Percentiles rank a stretch among this genome's conserved stretches.
Evolutionary conservation across 1,140 invertebrate genomes (phyloP).

Genomic region (Drosophila erecta): DNA sequence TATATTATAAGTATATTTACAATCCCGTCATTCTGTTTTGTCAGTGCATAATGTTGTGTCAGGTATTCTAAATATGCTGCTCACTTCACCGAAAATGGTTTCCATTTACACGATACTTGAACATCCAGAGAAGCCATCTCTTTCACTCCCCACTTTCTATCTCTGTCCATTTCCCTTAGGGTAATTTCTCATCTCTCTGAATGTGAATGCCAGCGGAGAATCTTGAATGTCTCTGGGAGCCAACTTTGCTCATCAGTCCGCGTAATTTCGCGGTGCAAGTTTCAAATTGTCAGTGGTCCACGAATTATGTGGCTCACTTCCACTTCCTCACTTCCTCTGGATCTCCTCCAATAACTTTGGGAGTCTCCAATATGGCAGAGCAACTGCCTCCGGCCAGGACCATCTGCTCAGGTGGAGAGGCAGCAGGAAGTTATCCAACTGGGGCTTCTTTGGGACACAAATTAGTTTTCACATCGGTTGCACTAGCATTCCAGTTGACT

Average conservation of each 20-base stretch:
- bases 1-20: too few relatives aligned
- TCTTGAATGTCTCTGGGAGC: conserved; percentile 26
- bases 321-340: not conserved
- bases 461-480: conserved; percentile 63
- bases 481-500: conserved; percentile 24
- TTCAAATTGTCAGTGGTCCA: conserved; percentile 65
- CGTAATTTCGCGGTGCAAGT: conserved; percentile 69
- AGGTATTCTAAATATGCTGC: conserved; percentile 32
- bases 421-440: conserved; percentile 1
- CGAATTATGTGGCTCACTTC: conserved; percentile 41
- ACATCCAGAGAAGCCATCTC: conserved; percentile 2
- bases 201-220: conserved; percentile 29
- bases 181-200: conserved; percentile 45
- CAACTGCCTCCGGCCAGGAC: conserved; percentile 47
- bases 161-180: conserved; percentile 7
- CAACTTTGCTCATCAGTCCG: conserved; percentile 74
- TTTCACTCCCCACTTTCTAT: not conserved
- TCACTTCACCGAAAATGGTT: conserved; percentile 47
- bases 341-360: not conserved
- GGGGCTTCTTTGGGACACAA: conserved; percentile 39
- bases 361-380: conserved; percentile 6
- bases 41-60: not conserved
- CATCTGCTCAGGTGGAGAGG: conserved; percentile 51
- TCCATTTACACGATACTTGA: conserved; percentile 68
- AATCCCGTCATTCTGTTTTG: not conserved